phyloP scores from a whole-genome alignment of 2,888 invertebrate species.

The Tyria jacobaeae region DNA sequence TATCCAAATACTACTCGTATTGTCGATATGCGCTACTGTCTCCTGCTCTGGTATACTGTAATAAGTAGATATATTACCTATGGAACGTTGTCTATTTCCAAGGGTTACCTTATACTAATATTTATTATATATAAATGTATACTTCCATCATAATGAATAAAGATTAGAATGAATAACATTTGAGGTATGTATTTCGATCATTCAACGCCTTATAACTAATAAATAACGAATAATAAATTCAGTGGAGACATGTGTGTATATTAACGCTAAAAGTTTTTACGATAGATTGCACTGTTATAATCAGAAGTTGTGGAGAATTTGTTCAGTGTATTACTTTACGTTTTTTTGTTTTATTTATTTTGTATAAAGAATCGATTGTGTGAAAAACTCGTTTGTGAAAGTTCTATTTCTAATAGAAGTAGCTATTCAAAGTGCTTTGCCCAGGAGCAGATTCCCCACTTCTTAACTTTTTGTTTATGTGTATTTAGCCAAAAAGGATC shows the following conservation, averaged over 20 bases:
- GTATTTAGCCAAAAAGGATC: conserved; percentile 47
- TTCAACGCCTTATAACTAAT: too few relatives aligned
- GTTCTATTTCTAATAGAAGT: neutral
- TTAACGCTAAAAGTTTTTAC: neutral
- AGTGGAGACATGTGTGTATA: too few relatives aligned
- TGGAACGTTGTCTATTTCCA: neutral
- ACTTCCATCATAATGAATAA: too few relatives aligned
- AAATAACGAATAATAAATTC: too few relatives aligned
- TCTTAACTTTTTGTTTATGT: conserved; percentile 14
- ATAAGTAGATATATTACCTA: neutral
- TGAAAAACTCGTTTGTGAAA: neutral
- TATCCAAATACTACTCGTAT: too few relatives aligned
- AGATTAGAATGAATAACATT: too few relatives aligned
- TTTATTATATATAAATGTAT: too few relatives aligned
- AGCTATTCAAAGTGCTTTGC: neutral
- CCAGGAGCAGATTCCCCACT: neutral
- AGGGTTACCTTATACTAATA: too few relatives aligned
- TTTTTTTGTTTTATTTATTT: too few relatives aligned
- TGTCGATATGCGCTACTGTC: too few relatives aligned
- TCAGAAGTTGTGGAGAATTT: neutral
- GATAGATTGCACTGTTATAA: neutral
- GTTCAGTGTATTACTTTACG: neutral
- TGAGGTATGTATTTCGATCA: too few relatives aligned
- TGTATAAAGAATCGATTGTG: neutral
- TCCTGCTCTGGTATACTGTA: too few relatives aligned